Conservation (phyloP, 2,797 vertebrate species). For the Manis javanica region DNA sequence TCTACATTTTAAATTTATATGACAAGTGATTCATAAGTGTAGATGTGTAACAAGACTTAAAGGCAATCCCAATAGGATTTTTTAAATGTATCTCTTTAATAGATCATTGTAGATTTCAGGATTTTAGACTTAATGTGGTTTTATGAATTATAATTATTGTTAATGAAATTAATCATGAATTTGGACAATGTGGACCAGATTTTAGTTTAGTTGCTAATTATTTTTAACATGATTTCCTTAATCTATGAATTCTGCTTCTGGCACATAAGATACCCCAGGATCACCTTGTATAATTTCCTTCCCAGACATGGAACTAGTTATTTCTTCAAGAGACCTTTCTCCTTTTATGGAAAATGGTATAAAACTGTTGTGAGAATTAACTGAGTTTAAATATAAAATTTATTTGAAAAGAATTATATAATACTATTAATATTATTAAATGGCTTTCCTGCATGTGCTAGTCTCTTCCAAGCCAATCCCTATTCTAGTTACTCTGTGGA, state of each 20-base stretch:
- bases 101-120: background rate
- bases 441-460: background rate
- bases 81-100: background rate
- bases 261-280: background rate
- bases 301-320: background rate
- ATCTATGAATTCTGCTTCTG: background rate
- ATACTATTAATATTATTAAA: background rate
- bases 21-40: background rate
- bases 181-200: background rate
- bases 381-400: background rate
- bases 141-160: background rate
- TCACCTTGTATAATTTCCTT: background rate
- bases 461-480: background rate
- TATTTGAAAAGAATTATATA: background rate
- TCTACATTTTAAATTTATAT: background rate
- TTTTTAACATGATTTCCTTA: background rate
- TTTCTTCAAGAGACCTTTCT: background rate
- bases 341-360: background rate
- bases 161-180: background rate
- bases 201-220: background rate
- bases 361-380: background rate
- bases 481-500: background rate
- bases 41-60: slow-evolving; percentile 10
- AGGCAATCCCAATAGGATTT: background rate
- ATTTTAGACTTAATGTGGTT: background rate